Base-by-base conservation (phyloP, 2,888 invertebrate genomes). In the Metallyticus violacea region DNA sequence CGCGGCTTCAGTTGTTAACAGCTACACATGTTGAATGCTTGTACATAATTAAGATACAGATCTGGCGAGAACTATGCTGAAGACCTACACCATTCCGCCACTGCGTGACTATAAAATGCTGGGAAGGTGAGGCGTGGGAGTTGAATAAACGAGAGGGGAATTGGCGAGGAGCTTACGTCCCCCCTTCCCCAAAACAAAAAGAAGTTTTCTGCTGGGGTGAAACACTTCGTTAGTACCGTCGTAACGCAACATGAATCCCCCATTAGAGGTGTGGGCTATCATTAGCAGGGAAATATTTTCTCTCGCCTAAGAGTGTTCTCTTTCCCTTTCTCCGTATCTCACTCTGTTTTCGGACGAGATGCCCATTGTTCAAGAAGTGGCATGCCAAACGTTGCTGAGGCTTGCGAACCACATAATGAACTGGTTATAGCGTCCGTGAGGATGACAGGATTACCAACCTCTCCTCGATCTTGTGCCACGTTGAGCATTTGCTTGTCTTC, bases 181-280 rank as follows among this genome's bases (percentile, higher is more conserved):
- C 40, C 40, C 40, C 40, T 62, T 6, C 15, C 29, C 40, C 40
- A 9, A 62, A 62, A 62, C 40, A 62, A 62, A 62, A 62, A 62
- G 40, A 62, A 62, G 40, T 15, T 15, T 62, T 62, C 40, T 62
- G 40, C 15, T 62, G 40, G 40, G 27, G 27, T 26, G 79, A 79
- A 22, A 79, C 27, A 79, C 29, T 86, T 85, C 80, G 87, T 87
- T 87, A 85, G 84, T 30, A 9, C 77, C 77, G n/a, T 77, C 27
- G 87, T 81, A 85, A 87, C 87, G 87, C 87, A 77, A 87, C 87
- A 87, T 87, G 87, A 87, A 85, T 87, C 77, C 85, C 87, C 85
- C 87, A 86, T 85, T 85, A 86, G 79, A 86, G 80, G 40, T 62
- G 40, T 80, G 85, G 40, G 78, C 85, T 85, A 85, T 87, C 81